Conservation (phyloP, 2,797 vertebrate genomes). For the Gadopsis bispinosus region DNA sequence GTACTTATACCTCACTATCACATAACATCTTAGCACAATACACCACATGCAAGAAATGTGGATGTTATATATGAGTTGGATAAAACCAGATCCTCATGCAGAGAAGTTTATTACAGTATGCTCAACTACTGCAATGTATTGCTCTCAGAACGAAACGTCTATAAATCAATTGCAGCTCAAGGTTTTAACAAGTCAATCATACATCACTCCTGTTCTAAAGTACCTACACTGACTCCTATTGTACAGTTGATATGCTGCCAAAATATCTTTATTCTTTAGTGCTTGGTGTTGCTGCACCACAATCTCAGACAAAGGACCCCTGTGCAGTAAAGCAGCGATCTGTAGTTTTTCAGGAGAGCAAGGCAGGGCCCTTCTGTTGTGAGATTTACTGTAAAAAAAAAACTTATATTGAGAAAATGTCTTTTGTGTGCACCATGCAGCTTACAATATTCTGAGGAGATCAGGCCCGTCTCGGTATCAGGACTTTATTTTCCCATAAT, state of each 20-base stretch:
- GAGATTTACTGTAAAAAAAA: too few species aligned
- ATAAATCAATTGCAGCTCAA: neutral
- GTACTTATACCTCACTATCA: neutral
- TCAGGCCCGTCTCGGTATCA: too few species aligned
- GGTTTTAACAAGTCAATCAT: neutral
- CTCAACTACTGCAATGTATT: neutral
- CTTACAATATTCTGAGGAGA: too few species aligned
- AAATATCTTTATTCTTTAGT: too few species aligned
- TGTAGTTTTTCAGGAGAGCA: neutral
- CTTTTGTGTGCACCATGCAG: too few species aligned
- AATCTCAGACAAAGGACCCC: too few species aligned
- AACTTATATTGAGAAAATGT: too few species aligned
- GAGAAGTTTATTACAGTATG: neutral
- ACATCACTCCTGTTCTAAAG: neutral
- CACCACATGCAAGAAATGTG: neutral
- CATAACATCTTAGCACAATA: neutral
- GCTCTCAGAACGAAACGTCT: neutral
- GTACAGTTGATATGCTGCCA: too few species aligned
- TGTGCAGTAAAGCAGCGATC: too few species aligned
- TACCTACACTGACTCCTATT: neutral
- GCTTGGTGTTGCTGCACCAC: too few species aligned
- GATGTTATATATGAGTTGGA: neutral
- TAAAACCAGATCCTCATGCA: neutral
- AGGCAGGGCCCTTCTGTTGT: too few species aligned
- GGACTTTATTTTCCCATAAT: too few species aligned